phyloP scores from a whole-genome alignment of 2,888 invertebrate species.

The Ferdinandea cuprea region DNA sequence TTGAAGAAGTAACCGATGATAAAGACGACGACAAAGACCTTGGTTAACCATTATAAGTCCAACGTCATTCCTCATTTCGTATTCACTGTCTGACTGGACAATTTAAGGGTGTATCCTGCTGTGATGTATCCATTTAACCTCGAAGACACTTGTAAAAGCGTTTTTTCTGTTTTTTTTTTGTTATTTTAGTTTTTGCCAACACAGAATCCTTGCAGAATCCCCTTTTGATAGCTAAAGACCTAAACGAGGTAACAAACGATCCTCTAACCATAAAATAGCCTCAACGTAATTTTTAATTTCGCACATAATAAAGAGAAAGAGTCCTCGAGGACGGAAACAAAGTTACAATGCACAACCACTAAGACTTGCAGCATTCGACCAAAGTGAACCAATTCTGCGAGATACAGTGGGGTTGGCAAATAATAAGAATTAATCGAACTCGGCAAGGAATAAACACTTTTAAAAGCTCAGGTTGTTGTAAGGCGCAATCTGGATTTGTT shows the following conservation, averaged over 20 bases:
- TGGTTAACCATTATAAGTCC: conserved; percentile 21
- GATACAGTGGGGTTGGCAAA: conserved; percentile 22
- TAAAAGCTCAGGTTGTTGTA: too few relatives aligned
- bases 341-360: conserved; percentile 30
- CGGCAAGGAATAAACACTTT: too few relatives aligned
- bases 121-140: conserved; percentile 59
- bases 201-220: conserved; percentile 7
- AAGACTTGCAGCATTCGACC: conserved; percentile 41
- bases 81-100: conserved; percentile 60
- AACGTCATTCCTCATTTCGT: conserved; percentile 50
- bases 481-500: too few relatives aligned
- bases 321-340: conserved; percentile 34
- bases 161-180: not conserved
- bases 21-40: conserved; percentile 10
- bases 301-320: conserved; percentile 67
- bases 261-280: conserved; percentile 29
- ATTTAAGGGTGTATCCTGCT: conserved; percentile 52
- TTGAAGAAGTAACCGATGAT: not conserved
- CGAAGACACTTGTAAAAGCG: conserved; percentile 7
- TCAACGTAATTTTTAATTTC: conserved; percentile 70
- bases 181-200: too few relatives aligned
- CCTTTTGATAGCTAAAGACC: conserved; percentile 32
- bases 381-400: not conserved
- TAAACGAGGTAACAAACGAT: conserved; percentile 53
- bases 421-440: not conserved